phyloP scores from a whole-genome alignment of 1,140 invertebrate species.

The Euwallacea similis region DNA sequence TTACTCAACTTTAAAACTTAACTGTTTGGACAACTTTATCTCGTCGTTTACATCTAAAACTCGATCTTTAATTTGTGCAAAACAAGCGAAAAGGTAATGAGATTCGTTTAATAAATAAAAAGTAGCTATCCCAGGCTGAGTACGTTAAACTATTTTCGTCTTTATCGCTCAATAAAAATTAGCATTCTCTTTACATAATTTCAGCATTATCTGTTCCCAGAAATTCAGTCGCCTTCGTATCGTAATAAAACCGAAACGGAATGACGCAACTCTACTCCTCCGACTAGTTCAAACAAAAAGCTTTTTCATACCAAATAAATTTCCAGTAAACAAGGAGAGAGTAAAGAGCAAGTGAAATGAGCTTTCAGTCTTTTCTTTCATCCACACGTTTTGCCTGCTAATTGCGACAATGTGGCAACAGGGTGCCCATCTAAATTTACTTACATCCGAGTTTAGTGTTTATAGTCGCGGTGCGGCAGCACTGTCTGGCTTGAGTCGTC shows the following conservation, averaged over 20 bases:
- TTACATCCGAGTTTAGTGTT: too few species aligned
- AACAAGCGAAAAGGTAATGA: too few species aligned
- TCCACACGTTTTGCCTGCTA: neutral
- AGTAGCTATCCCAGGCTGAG: too few species aligned
- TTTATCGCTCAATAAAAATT: slow-evolving; percentile 7
- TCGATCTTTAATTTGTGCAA: too few species aligned
- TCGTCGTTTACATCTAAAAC: too few species aligned
- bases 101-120: too few species aligned
- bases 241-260: neutral
- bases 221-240: slow-evolving; percentile 6
- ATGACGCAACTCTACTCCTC: neutral
- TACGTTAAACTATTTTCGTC: too few species aligned
- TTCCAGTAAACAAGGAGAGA: slow-evolving; percentile 2
- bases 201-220: slow-evolving; percentile 2
- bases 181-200: slow-evolving; percentile 2
- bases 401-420: slow-evolving; percentile 1
- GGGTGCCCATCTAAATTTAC: neutral
- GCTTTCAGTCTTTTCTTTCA: neutral
- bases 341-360: neutral
- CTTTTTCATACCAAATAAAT: slow-evolving; percentile 11
- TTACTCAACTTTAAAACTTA: too few species aligned
- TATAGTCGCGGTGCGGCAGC: too few species aligned
- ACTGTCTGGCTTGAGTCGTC: too few species aligned
- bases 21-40: too few species aligned
- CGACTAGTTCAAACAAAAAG: too few species aligned